Conservation (phyloP, 2,113 vertebrate species). For the Colinus virginianus region DNA sequence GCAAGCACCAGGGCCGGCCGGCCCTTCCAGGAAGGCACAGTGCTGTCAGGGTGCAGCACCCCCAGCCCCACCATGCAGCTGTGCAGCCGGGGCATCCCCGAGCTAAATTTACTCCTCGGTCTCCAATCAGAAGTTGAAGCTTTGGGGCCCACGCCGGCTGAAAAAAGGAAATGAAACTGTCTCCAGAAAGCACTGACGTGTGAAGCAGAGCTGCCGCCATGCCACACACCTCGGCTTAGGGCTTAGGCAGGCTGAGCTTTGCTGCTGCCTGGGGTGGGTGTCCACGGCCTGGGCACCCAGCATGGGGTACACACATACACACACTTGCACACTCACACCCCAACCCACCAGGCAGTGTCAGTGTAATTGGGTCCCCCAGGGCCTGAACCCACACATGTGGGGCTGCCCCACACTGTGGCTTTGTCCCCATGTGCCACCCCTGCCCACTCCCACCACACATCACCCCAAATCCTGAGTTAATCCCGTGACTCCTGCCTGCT, state of each 20-base stretch:
- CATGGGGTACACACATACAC: too few relatives aligned
- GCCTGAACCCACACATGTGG: fast-evolving
- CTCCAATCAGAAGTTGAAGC: slow-evolving; percentile 32
- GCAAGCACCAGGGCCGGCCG: too few relatives aligned
- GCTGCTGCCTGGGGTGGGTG: background rate
- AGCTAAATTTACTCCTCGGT: slow-evolving; percentile 52
- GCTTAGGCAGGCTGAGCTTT: background rate
- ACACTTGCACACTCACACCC: background rate
- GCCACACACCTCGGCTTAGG: background rate
- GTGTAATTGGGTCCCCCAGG: background rate
- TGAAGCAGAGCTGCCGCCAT: background rate
- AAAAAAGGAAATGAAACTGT: slow-evolving; percentile 24
- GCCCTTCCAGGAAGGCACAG: background rate
- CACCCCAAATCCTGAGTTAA: background rate
- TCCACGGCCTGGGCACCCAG: background rate
- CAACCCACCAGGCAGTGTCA: background rate
- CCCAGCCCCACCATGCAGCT: background rate
- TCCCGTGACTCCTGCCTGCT: background rate
- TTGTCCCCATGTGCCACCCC: background rate
- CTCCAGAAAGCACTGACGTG: slow-evolving; percentile 53
- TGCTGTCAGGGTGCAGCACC: background rate
- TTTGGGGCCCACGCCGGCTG: fast-evolving
- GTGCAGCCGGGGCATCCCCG: background rate
- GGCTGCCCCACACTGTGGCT: too few relatives aligned
- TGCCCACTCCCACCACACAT: background rate